Evolutionary conservation across 2,888 invertebrate species (phyloP).

Genomic region (Toxonevra muliebris): DNA sequence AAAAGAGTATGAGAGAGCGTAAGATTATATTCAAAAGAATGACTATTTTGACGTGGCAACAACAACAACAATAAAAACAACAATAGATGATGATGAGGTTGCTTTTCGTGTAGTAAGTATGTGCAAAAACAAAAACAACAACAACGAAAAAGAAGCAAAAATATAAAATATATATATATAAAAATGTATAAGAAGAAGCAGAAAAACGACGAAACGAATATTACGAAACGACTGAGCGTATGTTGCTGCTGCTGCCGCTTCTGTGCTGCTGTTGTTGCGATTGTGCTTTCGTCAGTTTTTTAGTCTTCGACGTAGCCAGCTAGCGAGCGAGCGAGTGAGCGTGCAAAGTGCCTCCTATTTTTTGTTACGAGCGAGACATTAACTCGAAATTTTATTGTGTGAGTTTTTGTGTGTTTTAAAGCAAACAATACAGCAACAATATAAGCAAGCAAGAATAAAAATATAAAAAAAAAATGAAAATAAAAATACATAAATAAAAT

Average conservation of each 20-base stretch:
- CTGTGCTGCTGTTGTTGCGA: slow-evolving; percentile 13
- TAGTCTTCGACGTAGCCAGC: slow-evolving; percentile 28
- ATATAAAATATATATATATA: slow-evolving; percentile 6
- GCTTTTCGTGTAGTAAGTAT: neutral
- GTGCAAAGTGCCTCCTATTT: slow-evolving; percentile 14
- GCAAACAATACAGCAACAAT: neutral
- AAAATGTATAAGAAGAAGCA: neutral
- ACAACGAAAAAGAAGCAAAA: neutral
- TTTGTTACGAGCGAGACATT: neutral
- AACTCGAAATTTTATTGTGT: slow-evolving; percentile 1
- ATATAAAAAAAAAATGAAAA: neutral
- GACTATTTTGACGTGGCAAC: neutral
- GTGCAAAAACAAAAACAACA: neutral
- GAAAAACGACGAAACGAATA: slow-evolving; percentile 8
- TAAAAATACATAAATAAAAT: neutral
- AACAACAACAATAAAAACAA: neutral
- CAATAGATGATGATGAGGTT: no score
- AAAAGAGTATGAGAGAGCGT: neutral
- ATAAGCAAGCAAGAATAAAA: neutral
- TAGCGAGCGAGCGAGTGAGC: slow-evolving; percentile 24
- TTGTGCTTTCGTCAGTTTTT: slow-evolving; percentile 28
- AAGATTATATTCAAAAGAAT: neutral
- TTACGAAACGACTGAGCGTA: slow-evolving; percentile 7
- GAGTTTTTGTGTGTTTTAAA: neutral
- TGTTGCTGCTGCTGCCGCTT: slow-evolving; percentile 10